A percentile compares a stretch with the other conserved stretches of the same genome.
Evolutionary conservation across 1,140 invertebrate species (phyloP).

Genomic region (Oppia nitens): DNA sequence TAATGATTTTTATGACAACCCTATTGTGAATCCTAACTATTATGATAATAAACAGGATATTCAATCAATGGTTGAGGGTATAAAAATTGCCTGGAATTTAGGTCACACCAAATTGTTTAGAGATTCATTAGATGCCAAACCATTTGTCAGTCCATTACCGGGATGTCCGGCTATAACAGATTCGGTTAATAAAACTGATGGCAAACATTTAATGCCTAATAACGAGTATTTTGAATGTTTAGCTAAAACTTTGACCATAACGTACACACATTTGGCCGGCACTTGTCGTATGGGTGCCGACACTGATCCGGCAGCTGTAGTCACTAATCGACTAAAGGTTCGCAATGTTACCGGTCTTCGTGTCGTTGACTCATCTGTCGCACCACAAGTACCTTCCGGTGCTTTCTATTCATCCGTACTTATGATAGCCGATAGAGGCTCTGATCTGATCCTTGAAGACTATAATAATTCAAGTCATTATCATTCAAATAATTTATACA

Average conservation of each 20-base stretch:
- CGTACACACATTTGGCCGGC: conserved; percentile 60
- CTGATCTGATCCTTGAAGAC: conserved; percentile 37
- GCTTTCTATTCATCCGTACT: conserved; percentile 65
- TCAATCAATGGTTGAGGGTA: not conserved
- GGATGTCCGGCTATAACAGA: conserved; percentile 40
- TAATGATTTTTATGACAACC: conserved; percentile 49
- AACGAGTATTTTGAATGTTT: conserved; percentile 70
- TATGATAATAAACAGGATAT: conserved; percentile 44
- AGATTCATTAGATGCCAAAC: conserved; percentile 45
- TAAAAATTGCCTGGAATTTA: conserved; percentile 12
- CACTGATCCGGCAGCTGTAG: conserved; percentile 46
- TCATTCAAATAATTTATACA: too few species aligned
- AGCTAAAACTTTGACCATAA: conserved; percentile 63
- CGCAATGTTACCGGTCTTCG: conserved; percentile 51
- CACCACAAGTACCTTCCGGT: conserved; percentile 61
- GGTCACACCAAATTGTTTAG: conserved; percentile 21
- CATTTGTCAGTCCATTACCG: conserved; percentile 49
- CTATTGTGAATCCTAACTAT: conserved; percentile 65
- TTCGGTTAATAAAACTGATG: too few species aligned
- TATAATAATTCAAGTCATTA: too few species aligned
- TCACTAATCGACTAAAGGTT: conserved; percentile 48
- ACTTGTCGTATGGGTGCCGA: conserved; percentile 65
- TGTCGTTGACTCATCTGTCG: conserved; percentile 68
- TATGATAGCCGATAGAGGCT: conserved; percentile 71
- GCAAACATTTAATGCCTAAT: not conserved